A percentile compares a stretch with the other conserved stretches of the same genome.
These are phyloP conservation scores for Drosophila repletoides DNA, from an alignment of 1,140 invertebrate species.

Conservation along the genomic window DNA sequence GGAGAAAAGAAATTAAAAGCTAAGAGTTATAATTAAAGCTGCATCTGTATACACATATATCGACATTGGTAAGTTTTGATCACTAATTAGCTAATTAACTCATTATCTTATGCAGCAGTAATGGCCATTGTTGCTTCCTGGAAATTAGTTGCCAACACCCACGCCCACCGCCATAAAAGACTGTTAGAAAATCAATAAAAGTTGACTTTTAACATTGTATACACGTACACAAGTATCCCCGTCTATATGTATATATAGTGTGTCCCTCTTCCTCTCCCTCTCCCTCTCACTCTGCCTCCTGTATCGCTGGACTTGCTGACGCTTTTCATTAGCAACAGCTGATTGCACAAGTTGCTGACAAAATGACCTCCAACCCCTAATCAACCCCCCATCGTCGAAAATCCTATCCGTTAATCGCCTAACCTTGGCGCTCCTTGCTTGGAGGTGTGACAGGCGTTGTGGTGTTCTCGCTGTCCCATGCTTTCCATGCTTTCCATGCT, in stretches of 20 bases:
- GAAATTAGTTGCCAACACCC: not conserved
- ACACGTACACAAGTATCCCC: not conserved
- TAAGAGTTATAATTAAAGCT: slow-evolving; percentile 2
- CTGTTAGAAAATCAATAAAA: slow-evolving; percentile 65
- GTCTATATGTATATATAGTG: not conserved
- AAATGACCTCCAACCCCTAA: slow-evolving; percentile 41
- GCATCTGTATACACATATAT: not conserved
- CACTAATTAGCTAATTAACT: slow-evolving; percentile 39
- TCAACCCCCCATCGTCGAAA: slow-evolving; percentile 18
- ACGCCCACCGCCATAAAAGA: not conserved
- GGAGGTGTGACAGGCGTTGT: slow-evolving; percentile 3
- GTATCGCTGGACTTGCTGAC: slow-evolving; percentile 32
- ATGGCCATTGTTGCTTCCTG: slow-evolving; percentile 11
- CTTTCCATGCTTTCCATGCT: slow-evolving; percentile 19
- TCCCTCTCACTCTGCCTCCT: slow-evolving; percentile 17
- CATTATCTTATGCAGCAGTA: not conserved
- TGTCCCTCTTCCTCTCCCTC: not conserved
- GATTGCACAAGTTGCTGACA: slow-evolving; percentile 68
- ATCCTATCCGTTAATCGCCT: slow-evolving; percentile 28
- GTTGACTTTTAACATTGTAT: slow-evolving; percentile 46
- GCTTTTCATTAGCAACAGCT: slow-evolving; percentile 78
- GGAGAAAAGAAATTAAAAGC: slow-evolving; percentile 1
- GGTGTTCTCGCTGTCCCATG: slow-evolving; percentile 20
- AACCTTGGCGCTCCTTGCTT: slow-evolving; percentile 65
- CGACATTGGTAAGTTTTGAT: slow-evolving; percentile 38